Evolutionary conservation across 2,888 invertebrate genomes (phyloP).

Genomic region (Thereva unica): DNA sequence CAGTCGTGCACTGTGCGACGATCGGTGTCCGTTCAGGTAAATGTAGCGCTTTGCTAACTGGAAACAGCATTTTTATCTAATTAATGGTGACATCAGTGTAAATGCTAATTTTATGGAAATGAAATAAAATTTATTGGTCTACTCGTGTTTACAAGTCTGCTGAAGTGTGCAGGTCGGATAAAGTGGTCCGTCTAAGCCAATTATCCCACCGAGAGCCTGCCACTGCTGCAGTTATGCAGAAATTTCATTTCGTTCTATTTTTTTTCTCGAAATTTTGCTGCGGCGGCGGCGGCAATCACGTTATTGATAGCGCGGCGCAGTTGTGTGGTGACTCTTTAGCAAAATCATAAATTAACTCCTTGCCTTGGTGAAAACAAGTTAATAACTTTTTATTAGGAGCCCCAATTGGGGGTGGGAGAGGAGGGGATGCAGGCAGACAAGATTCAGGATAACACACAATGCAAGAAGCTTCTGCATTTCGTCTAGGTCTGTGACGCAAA

Average conservation of each 20-base stretch:
- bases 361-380: too few species aligned
- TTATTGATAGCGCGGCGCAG: background rate
- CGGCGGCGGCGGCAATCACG: background rate
- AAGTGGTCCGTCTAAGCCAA: background rate
- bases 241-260: conserved; percentile 2
- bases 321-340: too few species aligned
- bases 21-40: background rate
- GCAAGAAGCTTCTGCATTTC: too few species aligned
- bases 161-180: background rate
- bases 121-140: conserved; percentile 43
- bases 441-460: too few species aligned
- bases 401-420: too few species aligned
- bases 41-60: background rate
- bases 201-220: background rate
- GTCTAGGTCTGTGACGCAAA: too few species aligned
- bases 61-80: conserved; percentile 36
- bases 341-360: too few species aligned
- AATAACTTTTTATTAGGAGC: too few species aligned
- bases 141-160: conserved; percentile 39
- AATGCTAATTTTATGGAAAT: conserved; percentile 45
- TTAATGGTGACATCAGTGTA: conserved; percentile 44
- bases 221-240: background rate
- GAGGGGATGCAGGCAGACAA: too few species aligned
- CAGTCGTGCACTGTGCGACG: too few species aligned
- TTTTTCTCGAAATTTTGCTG: background rate